phyloP scores from a whole-genome alignment of 2,797 vertebrate species.

The Acrossocheilus wenchowensis region DNA sequence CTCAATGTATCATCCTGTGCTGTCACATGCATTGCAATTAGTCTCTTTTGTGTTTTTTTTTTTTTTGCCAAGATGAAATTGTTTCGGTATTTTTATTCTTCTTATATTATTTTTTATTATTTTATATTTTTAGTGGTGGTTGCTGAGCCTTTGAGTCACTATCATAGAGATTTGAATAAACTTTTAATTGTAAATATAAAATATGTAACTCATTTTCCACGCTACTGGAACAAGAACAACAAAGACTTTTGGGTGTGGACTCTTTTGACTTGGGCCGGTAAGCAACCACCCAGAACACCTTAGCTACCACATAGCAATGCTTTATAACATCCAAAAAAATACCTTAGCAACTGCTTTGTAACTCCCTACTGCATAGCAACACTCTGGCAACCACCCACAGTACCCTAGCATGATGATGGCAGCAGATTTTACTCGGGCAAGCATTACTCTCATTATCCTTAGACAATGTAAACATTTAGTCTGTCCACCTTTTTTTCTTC shows the following conservation, averaged over 20 bases:
- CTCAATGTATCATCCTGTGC: conserved; percentile 52
- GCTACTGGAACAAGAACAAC: neutral
- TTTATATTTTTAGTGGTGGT: neutral
- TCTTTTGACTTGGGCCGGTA: neutral
- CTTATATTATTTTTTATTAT: neutral
- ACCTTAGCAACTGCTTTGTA: neutral
- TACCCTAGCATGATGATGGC: neutral
- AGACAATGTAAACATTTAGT: neutral
- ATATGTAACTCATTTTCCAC: neutral
- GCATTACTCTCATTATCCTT: neutral
- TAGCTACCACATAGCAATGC: neutral
- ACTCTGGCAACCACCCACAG: neutral
- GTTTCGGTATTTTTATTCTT: neutral
- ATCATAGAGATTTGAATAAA: neutral
- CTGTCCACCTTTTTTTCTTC: neutral
- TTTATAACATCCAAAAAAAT: neutral
- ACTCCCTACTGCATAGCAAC: neutral
- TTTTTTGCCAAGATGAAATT: neutral
- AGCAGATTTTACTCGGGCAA: neutral
- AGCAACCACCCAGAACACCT: neutral
- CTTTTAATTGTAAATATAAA: neutral
- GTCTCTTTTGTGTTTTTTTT: conserved; percentile 13
- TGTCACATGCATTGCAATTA: conserved; percentile 33
- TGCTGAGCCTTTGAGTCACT: neutral
- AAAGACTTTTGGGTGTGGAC: neutral